A percentile compares a stretch with the other conserved stretches of the same genome.
Evolutionary conservation across 2,113 vertebrate genomes (phyloP).

Genomic region (Pangasianodon hypophthalmus): DNA sequence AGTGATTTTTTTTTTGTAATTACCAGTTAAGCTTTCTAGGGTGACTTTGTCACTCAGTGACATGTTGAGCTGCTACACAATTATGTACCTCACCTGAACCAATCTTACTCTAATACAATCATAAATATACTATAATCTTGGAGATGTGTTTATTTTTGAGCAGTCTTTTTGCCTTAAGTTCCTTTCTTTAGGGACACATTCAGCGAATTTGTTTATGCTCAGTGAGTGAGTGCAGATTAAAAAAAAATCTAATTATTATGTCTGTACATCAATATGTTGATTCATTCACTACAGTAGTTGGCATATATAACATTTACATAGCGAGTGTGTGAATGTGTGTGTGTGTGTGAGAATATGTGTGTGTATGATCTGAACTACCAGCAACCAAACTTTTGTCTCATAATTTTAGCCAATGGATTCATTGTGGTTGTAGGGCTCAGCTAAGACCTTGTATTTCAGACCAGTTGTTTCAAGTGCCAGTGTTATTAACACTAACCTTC

Average conservation of each 20-base stretch:
- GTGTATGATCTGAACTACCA: constrained; percentile 40
- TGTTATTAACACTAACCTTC: constrained; percentile 63
- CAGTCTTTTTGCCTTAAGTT: constrained; percentile 76
- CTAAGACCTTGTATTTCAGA: constrained; percentile 32
- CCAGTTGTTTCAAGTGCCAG: constrained; percentile 52
- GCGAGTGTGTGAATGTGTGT: not conserved
- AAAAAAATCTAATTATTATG: constrained; percentile 54
- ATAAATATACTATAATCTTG: constrained; percentile 27
- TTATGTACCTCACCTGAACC: constrained; percentile 65
- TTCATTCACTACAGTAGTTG: constrained; percentile 22
- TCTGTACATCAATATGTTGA: constrained; percentile 39
- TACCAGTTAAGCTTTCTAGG: constrained; percentile 47
- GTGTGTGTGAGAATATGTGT: not conserved
- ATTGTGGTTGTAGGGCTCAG: constrained; percentile 36
- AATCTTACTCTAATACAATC: constrained; percentile 61
- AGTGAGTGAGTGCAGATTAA: constrained; percentile 51
- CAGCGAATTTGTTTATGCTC: constrained; percentile 38
- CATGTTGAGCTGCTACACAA: constrained; percentile 61
- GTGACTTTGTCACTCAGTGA: constrained; percentile 60
- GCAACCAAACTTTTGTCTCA: constrained; percentile 48
- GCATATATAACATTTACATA: constrained; percentile 24
- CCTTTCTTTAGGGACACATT: constrained; percentile 68
- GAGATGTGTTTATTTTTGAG: constrained; percentile 58
- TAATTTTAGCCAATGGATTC: constrained; percentile 36
- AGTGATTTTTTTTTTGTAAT: constrained; percentile 38